Conservation (phyloP, 35 echinoderm and acorn worm species). For the Apostichopus californicus region DNA sequence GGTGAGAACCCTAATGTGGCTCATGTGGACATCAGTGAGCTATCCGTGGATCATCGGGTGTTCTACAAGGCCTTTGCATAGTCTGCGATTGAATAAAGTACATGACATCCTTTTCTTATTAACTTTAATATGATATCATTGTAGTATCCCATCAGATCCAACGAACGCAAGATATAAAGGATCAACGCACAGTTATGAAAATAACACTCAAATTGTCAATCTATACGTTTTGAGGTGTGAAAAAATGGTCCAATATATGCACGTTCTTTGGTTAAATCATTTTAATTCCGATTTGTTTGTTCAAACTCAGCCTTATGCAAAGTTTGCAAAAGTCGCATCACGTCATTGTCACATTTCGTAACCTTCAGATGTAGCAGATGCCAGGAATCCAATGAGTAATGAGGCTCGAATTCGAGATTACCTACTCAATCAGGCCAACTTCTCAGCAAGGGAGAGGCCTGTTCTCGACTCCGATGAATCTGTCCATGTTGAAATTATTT, state of each 20-base stretch:
- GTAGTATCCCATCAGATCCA: no score
- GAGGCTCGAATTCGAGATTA: background rate
- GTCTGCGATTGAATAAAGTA: no score
- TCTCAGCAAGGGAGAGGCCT: background rate
- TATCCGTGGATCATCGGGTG: no score
- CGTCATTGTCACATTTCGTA: background rate
- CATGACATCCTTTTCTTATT: no score
- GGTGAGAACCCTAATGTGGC: no score
- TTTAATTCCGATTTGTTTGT: background rate
- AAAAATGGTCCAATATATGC: background rate
- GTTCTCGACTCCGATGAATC: background rate
- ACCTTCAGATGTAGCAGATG: background rate
- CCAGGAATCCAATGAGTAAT: background rate
- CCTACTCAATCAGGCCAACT: slow-evolving; percentile 21
- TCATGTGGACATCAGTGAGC: no score
- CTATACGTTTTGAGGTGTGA: background rate
- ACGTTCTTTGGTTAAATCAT: background rate
- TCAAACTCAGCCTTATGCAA: background rate
- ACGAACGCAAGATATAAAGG: no score
- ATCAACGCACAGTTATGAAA: no score
- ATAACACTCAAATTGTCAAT: background rate
- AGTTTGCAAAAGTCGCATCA: background rate
- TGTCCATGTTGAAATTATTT: background rate
- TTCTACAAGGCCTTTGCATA: no score
- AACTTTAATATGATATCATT: no score